Evolutionary conservation across 2,797 vertebrate species (phyloP).

Genomic region (Rhinichthys osculus): DNA sequence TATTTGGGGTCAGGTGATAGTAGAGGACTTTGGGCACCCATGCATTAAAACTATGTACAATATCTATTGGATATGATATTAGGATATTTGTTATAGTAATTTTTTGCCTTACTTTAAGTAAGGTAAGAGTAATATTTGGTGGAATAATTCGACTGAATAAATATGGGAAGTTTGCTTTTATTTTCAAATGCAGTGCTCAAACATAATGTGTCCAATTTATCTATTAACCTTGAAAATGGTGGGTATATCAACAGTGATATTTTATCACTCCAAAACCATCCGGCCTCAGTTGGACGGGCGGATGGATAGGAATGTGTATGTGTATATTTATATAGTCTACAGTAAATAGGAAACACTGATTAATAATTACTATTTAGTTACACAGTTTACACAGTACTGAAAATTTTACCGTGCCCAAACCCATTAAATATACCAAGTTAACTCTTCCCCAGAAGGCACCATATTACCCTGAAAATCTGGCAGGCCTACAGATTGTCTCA

Average conservation of each 20-base stretch:
- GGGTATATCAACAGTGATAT: not conserved
- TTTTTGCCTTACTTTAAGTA: not conserved
- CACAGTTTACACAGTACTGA: no score
- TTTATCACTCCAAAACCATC: not conserved
- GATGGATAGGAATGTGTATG: not conserved
- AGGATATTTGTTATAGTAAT: not conserved
- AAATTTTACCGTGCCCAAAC: not conserved
- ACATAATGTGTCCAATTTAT: constrained; percentile 14
- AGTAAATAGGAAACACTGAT: not conserved
- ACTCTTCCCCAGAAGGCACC: constrained; percentile 40
- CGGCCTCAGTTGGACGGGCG: not conserved
- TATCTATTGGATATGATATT: not conserved
- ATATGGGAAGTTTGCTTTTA: not conserved
- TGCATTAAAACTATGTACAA: not conserved
- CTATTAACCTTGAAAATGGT: not conserved
- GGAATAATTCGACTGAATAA: constrained; percentile 2
- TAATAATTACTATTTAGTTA: no score
- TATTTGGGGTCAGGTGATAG: not conserved
- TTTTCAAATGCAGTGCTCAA: constrained; percentile 19
- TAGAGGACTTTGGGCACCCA: not conserved
- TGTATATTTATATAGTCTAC: not conserved
- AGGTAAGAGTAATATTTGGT: not conserved
- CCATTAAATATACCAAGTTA: constrained; percentile 17
- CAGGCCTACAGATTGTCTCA: constrained; percentile 45
- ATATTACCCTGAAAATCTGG: constrained; percentile 45